phyloP scores from a whole-genome alignment of 2,888 invertebrate species.

The Drosophila quinaria region DNA sequence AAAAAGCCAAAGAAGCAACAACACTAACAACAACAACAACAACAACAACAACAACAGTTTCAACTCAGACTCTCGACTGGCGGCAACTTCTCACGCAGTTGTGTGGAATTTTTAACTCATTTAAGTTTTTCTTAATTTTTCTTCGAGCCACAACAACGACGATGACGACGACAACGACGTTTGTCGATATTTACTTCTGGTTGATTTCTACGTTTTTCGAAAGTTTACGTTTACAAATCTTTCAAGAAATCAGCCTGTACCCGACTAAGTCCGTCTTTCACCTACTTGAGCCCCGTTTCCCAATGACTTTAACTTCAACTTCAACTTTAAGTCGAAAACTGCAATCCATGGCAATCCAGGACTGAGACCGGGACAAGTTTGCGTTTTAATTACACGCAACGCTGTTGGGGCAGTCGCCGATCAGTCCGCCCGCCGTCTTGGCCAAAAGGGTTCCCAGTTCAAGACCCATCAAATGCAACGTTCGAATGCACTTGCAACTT shows the following conservation, averaged over 20 bases:
- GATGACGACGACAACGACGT: conserved; percentile 44
- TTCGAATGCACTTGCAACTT: conserved; percentile 60
- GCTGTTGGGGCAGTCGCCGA: conserved; percentile 58
- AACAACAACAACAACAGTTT: conserved; percentile 14
- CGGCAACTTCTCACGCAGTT: conserved; percentile 79
- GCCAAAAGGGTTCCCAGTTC: conserved; percentile 40
- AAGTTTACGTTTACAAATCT: conserved; percentile 80
- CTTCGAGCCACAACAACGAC: conserved; percentile 22
- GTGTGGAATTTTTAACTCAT: conserved; percentile 81
- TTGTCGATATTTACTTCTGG: conserved; percentile 79
- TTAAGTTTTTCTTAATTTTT: conserved; percentile 80
- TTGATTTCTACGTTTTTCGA: conserved; percentile 73
- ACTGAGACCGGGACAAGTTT: conserved; percentile 59
- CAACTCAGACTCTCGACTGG: conserved; percentile 27
- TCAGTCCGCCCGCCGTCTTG: conserved; percentile 40
- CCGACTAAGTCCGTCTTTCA: conserved; percentile 67
- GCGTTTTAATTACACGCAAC: conserved; percentile 81
- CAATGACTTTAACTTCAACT: conserved; percentile 8
- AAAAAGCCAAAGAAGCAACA: conserved; percentile 18
- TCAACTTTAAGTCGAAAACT: conserved; percentile 25
- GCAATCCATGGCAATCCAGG: conserved; percentile 13
- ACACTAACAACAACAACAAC: conserved; percentile 18
- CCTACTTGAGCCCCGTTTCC: conserved; percentile 47
- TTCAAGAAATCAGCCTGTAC: conserved; percentile 73
- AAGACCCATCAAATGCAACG: conserved; percentile 50